These are phyloP conservation scores for Botrylloides violaceus DNA, from an alignment of 23 tunicate species.

Conservation along the genomic window DNA sequence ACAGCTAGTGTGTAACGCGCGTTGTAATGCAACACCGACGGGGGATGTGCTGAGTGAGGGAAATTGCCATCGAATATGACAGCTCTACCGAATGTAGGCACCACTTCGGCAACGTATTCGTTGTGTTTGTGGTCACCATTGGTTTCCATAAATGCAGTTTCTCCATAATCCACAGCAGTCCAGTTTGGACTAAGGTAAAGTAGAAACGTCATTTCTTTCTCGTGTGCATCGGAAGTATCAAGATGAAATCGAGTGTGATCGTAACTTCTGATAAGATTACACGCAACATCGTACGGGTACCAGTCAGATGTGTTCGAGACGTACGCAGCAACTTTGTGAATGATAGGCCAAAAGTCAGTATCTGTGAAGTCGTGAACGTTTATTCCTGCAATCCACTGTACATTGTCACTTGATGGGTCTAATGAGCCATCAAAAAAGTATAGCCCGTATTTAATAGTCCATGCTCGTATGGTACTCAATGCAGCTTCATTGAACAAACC, in stretches of 20 bases:
- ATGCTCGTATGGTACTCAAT: slow-evolving; percentile 51
- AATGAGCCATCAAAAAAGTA: slow-evolving; percentile 72
- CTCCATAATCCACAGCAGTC: slow-evolving; percentile 85
- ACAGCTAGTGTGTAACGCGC: slow-evolving; percentile 83
- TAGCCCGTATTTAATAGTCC: slow-evolving; percentile 59
- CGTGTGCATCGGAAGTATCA: slow-evolving; percentile 32
- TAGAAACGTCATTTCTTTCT: slow-evolving; percentile 76
- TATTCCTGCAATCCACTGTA: slow-evolving; percentile 90
- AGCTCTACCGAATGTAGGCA: slow-evolving; percentile 77
- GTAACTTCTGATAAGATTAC: slow-evolving; percentile 60
- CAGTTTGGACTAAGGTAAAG: slow-evolving; percentile 87
- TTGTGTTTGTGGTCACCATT: slow-evolving; percentile 58
- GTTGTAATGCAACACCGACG: slow-evolving; percentile 45
- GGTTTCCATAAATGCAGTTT: slow-evolving; percentile 83
- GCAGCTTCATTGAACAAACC: slow-evolving; percentile 39
- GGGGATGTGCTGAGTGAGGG: slow-evolving; percentile 88
- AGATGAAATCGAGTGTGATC: slow-evolving; percentile 94
- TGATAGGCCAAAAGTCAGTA: slow-evolving; percentile 73
- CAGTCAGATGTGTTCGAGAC: slow-evolving; percentile 48
- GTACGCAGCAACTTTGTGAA: slow-evolving; percentile 44
- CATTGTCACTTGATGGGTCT: slow-evolving; percentile 71
- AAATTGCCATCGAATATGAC: slow-evolving; percentile 78
- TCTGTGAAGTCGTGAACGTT: slow-evolving; percentile 57
- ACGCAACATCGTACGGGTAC: slow-evolving; percentile 91
- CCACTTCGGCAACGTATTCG: slow-evolving; percentile 84